Evolutionary conservation across 2,888 invertebrate species (phyloP).

Genomic region (Lycophotia porphyrea): DNA sequence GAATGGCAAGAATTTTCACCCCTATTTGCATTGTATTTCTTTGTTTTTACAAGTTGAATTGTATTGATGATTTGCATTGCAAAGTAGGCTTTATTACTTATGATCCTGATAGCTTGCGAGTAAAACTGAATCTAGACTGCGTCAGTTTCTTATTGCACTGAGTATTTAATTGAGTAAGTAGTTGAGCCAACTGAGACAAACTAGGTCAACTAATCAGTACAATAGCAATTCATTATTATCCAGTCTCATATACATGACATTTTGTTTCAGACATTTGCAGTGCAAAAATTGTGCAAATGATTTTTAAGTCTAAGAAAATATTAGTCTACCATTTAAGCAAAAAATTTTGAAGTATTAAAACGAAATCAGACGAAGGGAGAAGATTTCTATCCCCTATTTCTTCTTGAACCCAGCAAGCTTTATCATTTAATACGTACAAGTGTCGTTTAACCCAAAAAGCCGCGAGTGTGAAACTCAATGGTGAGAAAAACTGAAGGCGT

Average conservation of each 20-base stretch:
- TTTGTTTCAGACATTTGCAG: not conserved
- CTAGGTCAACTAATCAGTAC: slow-evolving; percentile 49
- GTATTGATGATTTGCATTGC: slow-evolving; percentile 52
- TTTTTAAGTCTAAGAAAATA: not conserved
- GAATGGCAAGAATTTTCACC: slow-evolving; percentile 80
- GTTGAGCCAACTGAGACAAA: slow-evolving; percentile 30
- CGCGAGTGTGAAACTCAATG: slow-evolving; percentile 65
- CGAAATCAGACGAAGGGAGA: not conserved
- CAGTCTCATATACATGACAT: not conserved
- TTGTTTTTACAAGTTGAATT: slow-evolving; percentile 58
- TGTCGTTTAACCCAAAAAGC: slow-evolving; percentile 56
- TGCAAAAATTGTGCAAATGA: not conserved
- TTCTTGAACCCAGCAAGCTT: slow-evolving; percentile 27
- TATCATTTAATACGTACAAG: slow-evolving; percentile 48
- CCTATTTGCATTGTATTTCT: slow-evolving; percentile 75
- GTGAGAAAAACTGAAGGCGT: slow-evolving; percentile 62
- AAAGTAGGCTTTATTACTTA: slow-evolving; percentile 26
- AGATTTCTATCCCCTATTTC: not conserved
- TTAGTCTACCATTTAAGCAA: no score
- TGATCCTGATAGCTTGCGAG: slow-evolving; percentile 19
- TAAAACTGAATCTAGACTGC: slow-evolving; percentile 10
- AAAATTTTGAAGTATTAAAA: not conserved
- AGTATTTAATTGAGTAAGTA: slow-evolving; percentile 40
- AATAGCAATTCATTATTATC: slow-evolving; percentile 4
- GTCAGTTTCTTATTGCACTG: slow-evolving; percentile 15